These are phyloP conservation scores for Dolomedes plantarius DNA, from an alignment of 2,888 invertebrate species.

Conservation along the genomic window DNA sequence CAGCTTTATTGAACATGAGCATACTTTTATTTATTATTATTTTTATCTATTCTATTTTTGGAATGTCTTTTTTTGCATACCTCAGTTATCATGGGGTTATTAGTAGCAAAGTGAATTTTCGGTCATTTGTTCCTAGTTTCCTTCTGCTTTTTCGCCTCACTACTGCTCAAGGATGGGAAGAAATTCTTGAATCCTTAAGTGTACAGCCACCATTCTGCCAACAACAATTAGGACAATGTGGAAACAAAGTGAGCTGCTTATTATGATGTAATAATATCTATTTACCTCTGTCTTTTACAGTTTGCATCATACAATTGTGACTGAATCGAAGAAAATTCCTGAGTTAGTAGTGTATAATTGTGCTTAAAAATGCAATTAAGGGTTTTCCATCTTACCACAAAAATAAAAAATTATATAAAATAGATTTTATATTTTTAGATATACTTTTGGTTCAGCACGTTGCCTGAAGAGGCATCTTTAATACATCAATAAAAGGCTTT, in stretches of 20 bases:
- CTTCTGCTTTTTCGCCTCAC: slow-evolving; percentile 49
- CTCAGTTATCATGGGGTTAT: slow-evolving; percentile 8
- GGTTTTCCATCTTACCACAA: too few species aligned
- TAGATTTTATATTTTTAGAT: too few species aligned
- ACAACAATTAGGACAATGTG: slow-evolving; percentile 24
- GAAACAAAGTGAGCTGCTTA: slow-evolving; percentile 32
- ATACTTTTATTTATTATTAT: slow-evolving; percentile 27
- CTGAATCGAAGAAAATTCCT: too few species aligned
- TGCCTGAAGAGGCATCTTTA: too few species aligned
- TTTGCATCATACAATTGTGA: too few species aligned
- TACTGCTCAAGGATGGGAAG: slow-evolving; percentile 44
- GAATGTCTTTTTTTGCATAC: slow-evolving; percentile 38
- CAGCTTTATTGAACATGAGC: slow-evolving; percentile 28
- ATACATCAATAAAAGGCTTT: too few species aligned
- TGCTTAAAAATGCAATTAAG: too few species aligned
- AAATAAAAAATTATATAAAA: too few species aligned
- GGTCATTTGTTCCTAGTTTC: slow-evolving; percentile 18
- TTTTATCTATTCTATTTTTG: slow-evolving; percentile 51
- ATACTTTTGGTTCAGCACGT: too few species aligned
- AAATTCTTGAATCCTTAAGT: slow-evolving; percentile 25
- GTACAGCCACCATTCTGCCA: slow-evolving; percentile 27
- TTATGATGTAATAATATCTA: too few species aligned
- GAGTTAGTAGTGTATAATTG: too few species aligned
- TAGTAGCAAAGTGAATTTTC: slow-evolving; percentile 31
- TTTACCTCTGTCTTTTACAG: too few species aligned